A percentile compares a stretch with the other conserved stretches of the same genome.
Conservation (phyloP, 2,797 vertebrate genomes). For the Spinus pinus region DNA sequence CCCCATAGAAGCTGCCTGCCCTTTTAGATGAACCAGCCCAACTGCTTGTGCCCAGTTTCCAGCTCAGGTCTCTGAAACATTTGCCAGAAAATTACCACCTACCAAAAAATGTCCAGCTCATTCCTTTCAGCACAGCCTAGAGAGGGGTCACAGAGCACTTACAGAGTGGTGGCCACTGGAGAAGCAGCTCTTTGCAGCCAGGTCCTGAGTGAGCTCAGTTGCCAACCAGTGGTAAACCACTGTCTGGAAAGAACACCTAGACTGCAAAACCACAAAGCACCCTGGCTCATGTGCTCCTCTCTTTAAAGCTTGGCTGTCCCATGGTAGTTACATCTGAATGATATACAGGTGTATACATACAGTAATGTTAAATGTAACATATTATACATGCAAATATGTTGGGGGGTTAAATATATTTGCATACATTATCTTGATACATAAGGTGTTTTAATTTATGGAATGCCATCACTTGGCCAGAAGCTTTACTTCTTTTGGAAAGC, state of each 20-base stretch:
- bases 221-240: neutral
- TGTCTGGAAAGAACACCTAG: neutral
- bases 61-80: neutral
- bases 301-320: neutral
- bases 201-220: neutral
- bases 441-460: neutral
- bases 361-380: neutral
- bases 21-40: neutral
- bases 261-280: neutral
- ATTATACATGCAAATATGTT: neutral
- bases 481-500: neutral
- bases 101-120: neutral
- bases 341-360: neutral
- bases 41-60: neutral
- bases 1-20: neutral
- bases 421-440: neutral
- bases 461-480: neutral
- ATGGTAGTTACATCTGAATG: neutral
- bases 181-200: neutral
- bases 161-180: neutral
- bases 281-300: accelerated
- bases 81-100: neutral
- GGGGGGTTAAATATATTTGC: neutral
- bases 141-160: neutral
- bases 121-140: neutral